These are phyloP conservation scores for Mionectes macconnelli DNA, from an alignment of 2,113 vertebrate species.

Conservation along the genomic window DNA sequence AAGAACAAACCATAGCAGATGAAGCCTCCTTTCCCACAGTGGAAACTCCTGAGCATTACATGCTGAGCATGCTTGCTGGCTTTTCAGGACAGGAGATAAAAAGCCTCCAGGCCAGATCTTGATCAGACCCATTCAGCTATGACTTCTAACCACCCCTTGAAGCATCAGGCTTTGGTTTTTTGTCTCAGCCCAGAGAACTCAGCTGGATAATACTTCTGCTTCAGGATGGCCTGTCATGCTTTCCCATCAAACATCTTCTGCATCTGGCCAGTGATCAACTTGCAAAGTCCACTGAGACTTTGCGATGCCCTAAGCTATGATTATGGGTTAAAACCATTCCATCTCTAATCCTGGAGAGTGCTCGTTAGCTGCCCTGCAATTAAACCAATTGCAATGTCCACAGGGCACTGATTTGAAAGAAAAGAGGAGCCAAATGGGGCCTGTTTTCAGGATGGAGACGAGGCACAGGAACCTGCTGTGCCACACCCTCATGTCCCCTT, in stretches of 20 bases:
- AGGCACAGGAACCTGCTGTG: background rate
- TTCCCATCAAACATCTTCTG: background rate
- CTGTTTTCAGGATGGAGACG: background rate
- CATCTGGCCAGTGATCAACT: background rate
- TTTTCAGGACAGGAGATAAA: background rate
- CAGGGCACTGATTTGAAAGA: background rate
- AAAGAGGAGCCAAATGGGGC: background rate
- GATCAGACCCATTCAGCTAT: background rate
- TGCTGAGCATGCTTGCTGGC: fast-evolving
- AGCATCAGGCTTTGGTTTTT: background rate
- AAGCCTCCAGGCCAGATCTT: background rate
- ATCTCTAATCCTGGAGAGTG: background rate
- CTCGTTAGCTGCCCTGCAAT: background rate
- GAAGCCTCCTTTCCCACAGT: background rate
- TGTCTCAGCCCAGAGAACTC: background rate
- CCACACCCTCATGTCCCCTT: background rate
- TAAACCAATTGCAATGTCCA: background rate
- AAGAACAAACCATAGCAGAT: background rate
- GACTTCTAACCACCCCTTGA: background rate
- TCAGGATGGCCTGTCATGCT: background rate
- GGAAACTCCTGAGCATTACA: background rate
- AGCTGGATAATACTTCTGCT: background rate
- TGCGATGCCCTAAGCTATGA: background rate
- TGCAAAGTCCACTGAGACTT: background rate
- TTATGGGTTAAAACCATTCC: background rate